Conservation (phyloP, 2,113 vertebrate genomes). For the Epinephelus lanceolatus region DNA sequence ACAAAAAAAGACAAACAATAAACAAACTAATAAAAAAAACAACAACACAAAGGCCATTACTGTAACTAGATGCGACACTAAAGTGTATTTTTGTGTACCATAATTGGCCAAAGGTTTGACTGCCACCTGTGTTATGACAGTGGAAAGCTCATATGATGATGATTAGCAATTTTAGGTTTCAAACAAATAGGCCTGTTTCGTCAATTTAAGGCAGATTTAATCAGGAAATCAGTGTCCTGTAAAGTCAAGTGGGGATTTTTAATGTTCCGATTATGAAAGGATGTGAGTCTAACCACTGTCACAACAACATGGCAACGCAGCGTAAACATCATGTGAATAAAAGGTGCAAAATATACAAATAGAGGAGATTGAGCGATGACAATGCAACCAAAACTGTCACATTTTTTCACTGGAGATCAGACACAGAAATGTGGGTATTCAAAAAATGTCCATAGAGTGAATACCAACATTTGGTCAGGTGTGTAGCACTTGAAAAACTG, state of each 20-base stretch:
- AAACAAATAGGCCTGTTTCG: slow-evolving; percentile 21
- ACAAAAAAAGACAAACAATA: slow-evolving; percentile 68
- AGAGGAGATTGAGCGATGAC: slow-evolving; percentile 33
- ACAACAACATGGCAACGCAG: slow-evolving; percentile 48
- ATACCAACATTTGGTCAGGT: slow-evolving; percentile 43
- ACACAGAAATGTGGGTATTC: slow-evolving; percentile 27
- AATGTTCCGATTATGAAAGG: not conserved
- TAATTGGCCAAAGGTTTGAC: slow-evolving; percentile 59
- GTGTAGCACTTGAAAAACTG: slow-evolving; percentile 28
- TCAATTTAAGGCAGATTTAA: slow-evolving; percentile 19
- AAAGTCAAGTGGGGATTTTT: not conserved
- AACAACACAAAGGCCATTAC: slow-evolving; percentile 48
- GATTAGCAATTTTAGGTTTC: slow-evolving; percentile 8
- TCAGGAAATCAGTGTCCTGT: not conserved
- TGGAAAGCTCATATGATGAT: slow-evolving; percentile 1
- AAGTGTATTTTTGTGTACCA: slow-evolving; percentile 74
- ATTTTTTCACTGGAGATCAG: slow-evolving; percentile 39
- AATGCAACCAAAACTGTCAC: slow-evolving; percentile 35
- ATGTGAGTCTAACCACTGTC: slow-evolving; percentile 42
- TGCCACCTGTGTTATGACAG: slow-evolving; percentile 45
- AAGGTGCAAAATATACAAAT: slow-evolving; percentile 86
- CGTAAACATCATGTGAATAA: slow-evolving; percentile 75
- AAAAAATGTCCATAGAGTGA: slow-evolving; percentile 12
- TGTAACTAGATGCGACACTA: slow-evolving; percentile 61
- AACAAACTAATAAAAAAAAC: slow-evolving; percentile 39